Percentiles rank a stretch among this genome's conserved stretches.
phyloP scores from a whole-genome alignment of 2,888 invertebrate genomes.

The Galerucella nymphaeae region DNA sequence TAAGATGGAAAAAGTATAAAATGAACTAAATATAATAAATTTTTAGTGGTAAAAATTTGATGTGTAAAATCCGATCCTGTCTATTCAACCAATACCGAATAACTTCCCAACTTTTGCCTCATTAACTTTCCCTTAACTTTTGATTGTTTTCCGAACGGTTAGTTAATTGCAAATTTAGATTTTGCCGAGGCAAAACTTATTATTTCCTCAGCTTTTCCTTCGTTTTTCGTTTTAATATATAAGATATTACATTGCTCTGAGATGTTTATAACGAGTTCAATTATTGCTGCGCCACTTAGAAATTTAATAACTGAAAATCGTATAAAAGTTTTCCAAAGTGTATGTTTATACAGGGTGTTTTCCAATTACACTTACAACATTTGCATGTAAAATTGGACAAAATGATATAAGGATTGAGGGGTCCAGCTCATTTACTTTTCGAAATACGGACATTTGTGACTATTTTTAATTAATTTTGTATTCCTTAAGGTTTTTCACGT shows the following conservation, averaged over 20 bases:
- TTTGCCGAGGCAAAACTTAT: conserved; percentile 48
- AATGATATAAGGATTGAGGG: too few relatives aligned
- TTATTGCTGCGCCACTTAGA: conserved; percentile 55
- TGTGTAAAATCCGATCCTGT: background rate
- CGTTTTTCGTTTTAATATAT: conserved; percentile 51
- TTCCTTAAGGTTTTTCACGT: too few relatives aligned
- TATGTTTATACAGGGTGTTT: too few relatives aligned
- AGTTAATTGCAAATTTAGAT: conserved; percentile 63
- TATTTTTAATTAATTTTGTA: too few relatives aligned
- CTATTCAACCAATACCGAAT: conserved; percentile 47
- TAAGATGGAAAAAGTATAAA: too few relatives aligned
- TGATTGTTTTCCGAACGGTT: conserved; percentile 65
- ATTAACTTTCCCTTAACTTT: conserved; percentile 61
- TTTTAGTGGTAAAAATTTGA: background rate
- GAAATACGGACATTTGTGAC: too few relatives aligned
- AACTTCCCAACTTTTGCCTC: conserved; percentile 58
- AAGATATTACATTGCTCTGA: conserved; percentile 60
- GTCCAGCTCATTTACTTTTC: too few relatives aligned
- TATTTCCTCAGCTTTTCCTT: conserved; percentile 27
- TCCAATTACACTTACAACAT: too few relatives aligned
- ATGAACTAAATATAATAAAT: background rate
- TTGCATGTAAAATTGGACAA: too few relatives aligned
- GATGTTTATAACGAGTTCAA: conserved; percentile 53
- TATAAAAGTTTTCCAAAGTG: conserved; percentile 51
- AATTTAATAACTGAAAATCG: conserved; percentile 60